Evolutionary conservation across 1,140 invertebrate species (phyloP).

Genomic region (Calliphora vicina): DNA sequence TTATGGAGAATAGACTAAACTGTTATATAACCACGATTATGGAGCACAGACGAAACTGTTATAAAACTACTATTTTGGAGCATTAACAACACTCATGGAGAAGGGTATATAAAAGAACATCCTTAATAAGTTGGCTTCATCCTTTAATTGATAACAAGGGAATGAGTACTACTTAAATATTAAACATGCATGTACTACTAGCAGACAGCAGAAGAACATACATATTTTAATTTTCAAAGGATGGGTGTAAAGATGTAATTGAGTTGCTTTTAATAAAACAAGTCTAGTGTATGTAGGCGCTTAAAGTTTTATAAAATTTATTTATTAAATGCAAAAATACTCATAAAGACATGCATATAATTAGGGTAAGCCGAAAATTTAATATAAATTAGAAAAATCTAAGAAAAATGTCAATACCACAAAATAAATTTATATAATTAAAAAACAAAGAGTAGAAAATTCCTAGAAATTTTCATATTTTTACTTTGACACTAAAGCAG

Average conservation of each 20-base stretch:
- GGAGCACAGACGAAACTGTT: no score
- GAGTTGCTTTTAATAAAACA: conserved; percentile 23
- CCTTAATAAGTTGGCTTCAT: neutral
- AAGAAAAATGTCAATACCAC: no score
- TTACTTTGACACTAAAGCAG: no score
- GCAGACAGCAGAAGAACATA: neutral
- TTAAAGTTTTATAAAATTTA: neutral
- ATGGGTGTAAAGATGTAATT: conserved; percentile 29
- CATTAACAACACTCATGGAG: no score
- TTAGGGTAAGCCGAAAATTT: neutral
- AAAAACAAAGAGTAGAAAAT: no score
- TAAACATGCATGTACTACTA: neutral
- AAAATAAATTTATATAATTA: no score
- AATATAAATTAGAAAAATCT: no score
- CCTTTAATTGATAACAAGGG: neutral
- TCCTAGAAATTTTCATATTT: no score
- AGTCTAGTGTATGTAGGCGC: conserved; percentile 12
- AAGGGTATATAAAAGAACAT: neutral
- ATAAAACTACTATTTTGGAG: no score
- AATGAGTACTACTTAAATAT: neutral
- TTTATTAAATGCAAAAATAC: neutral
- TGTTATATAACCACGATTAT: no score
- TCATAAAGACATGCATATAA: neutral
- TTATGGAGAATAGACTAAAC: no score
- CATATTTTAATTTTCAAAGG: neutral